Evolutionary conservation across 2,113 vertebrate genomes (phyloP), one percentile per base, ranked within the genome.

Genomic region (Tragulus kanchil): DNA sequence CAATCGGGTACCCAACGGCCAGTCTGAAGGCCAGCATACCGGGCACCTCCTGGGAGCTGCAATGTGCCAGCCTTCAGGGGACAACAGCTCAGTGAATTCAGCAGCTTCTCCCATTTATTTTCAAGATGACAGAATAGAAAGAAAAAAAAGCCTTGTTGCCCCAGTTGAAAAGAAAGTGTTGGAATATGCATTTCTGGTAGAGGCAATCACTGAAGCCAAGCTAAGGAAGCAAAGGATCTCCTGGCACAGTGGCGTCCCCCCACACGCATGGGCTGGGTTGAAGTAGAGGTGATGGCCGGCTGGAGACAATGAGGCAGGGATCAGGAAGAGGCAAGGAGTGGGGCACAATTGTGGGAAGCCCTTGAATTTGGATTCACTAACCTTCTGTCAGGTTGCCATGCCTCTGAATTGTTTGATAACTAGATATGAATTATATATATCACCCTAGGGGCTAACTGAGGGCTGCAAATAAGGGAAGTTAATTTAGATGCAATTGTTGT

Each of bases 381-480:
- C 3, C 36, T 92, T 83, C 82, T 15, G 26, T 54, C 69, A 28
- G 11, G 3, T 45, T 61, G 25, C 14, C 31, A 11, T 31, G 31
- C 50, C 69, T 75, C 10, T 31, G 45, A 81, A 25, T 31, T 45
- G 17, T 78, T 52, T 67, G 84, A 25, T 52, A 84, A 75, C 14
- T 56, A 87, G 62, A 67, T 19, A 25, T 79, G 23, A 10, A 2
- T 45, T 58, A 25, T 14, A 23, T 62, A 13, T 11, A 28, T 45
- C 42, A 25, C 67, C n/a, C 54, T 45, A n/a, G 48, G 48, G 52
- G 48, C 56, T 77, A 54, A 61, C 16, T 2, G 61, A 87, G 42
- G 19, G 3, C 71, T 31, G 0, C 5, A 9, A 96, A 91, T 85
- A 85, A 84, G 77, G 82, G 69, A 95, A 97, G 64, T 95, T 65